These are phyloP conservation scores for Heliopora coerulea DNA, from an alignment of 92 coral and sea anemone genomes.

Conservation along the genomic window DNA sequence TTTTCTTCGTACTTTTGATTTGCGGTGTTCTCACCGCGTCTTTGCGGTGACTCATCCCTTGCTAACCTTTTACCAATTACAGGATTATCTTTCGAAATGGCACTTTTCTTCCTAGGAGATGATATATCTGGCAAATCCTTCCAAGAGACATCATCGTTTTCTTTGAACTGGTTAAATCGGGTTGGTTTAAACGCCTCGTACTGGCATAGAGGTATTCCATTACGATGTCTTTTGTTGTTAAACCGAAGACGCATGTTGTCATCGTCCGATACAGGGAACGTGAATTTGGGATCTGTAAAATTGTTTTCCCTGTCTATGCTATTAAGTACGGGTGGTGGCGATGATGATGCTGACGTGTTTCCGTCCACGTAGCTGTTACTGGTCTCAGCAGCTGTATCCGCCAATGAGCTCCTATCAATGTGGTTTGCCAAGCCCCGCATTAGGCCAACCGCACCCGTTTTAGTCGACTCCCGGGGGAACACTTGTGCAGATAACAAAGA, in stretches of 20 bases:
- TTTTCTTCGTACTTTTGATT: constrained; percentile 36
- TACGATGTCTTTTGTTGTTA: constrained; percentile 24
- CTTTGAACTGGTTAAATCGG: constrained; percentile 24
- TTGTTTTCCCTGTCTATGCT: constrained; percentile 1
- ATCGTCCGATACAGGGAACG: constrained; percentile 5
- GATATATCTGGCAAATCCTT: constrained; percentile 18
- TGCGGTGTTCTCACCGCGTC: constrained; percentile 1
- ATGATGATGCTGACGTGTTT: constrained; percentile 33
- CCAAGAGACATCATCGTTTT: constrained; percentile 23
- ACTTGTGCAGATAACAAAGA: constrained; percentile 29
- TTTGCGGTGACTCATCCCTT: constrained; percentile 34
- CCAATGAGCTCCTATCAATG: constrained; percentile 20
- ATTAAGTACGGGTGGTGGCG: not conserved
- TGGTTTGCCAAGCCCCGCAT: not conserved
- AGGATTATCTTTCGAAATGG: constrained; percentile 29
- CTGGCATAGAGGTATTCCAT: constrained; percentile 16
- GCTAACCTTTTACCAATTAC: constrained; percentile 33
- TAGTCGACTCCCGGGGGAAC: not conserved
- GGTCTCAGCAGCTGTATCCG: constrained; percentile 15
- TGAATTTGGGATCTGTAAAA: constrained; percentile 1
- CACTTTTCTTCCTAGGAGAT: constrained; percentile 35
- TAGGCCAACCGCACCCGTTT: constrained; percentile 8
- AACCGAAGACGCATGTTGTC: constrained; percentile 39
- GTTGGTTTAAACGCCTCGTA: constrained; percentile 47
- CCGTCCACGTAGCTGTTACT: constrained; percentile 11